Evolutionary conservation across 1,140 invertebrate genomes (phyloP), one percentile per base, ranked within the genome.

Genomic region (Heterodera schachtii): DNA sequence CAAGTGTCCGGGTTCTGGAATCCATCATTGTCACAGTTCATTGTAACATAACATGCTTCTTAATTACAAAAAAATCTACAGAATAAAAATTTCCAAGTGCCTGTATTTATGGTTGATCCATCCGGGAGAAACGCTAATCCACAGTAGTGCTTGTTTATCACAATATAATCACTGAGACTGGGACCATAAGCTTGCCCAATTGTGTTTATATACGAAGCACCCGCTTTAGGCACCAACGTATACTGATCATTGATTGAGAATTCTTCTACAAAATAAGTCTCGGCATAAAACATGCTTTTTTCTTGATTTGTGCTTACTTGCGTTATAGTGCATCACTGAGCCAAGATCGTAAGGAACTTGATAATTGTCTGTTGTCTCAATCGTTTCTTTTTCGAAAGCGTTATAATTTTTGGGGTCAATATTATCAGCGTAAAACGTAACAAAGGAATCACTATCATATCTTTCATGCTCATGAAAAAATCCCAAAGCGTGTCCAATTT

Each of bases 71-170:
- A n/a, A 8, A 9, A 43, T 69, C 0, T 11, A 11, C 49, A 6
- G n/a, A n/a, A 52, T 52, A 8, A 52, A 8, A 52, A 52, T 52
- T 11, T 6, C 0, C 2, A 52, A 52, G 2, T 52, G 49, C 49
- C 49, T 6, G 6, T 52, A 2, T 52, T 52, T 52, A 8, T 6
- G 49, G 6, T 52, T 52, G 49, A 52, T 52, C 49, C 49, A 11
- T 52, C 49, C 49, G 49, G 11, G 49, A 8, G 11, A 7, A 43
- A 43, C 7, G 4, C 6, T 8, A 64, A 79, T 13, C 78, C n/a
- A 11, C 49, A 52, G 60, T 80, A 80, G 9, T 79, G 47, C 13
- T 47, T 81, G 60, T 80, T 80, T 78, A 80, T 78, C 3, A 80
- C 67, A 41, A 19, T 3, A 70, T 80, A 41, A 66, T 81, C 80